phyloP scores from a whole-genome alignment of 2,113 vertebrate species.

The Origma solitaria region DNA sequence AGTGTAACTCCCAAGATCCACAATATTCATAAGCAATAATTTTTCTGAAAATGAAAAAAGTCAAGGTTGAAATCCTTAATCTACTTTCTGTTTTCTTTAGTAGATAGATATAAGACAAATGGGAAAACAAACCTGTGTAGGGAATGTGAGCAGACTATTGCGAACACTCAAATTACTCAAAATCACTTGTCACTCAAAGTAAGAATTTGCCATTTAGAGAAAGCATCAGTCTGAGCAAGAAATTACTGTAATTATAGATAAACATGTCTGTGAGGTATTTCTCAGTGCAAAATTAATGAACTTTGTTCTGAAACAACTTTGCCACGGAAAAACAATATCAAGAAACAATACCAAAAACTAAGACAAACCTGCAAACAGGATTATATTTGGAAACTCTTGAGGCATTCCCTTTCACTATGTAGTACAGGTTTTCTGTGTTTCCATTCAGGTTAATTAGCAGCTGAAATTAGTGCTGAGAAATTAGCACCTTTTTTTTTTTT shows the following conservation, averaged over 20 bases:
- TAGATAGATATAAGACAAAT: neutral
- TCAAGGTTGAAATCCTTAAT: neutral
- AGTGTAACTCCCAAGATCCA: neutral
- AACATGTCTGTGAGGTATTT: neutral
- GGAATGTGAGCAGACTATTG: neutral
- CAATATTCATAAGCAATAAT: neutral
- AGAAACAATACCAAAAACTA: neutral
- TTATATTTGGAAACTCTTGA: neutral
- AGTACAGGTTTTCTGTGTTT: neutral
- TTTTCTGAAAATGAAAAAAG: neutral
- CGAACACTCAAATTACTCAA: neutral
- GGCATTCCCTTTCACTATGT: neutral
- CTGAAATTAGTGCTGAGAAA: neutral
- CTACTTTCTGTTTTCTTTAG: neutral
- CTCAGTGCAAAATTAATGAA: neutral
- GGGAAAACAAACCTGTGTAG: neutral
- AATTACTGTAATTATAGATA: conserved; percentile 16
- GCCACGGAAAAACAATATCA: fast-evolving
- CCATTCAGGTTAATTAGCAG: neutral
- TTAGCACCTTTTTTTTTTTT: neutral
- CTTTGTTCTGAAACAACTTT: neutral
- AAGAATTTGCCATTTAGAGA: conserved; percentile 1
- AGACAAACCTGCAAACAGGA: neutral
- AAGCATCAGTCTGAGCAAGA: neutral
- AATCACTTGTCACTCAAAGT: neutral